phyloP scores from a whole-genome alignment of 2,113 vertebrate species.

The Callospermophilus lateralis region DNA sequence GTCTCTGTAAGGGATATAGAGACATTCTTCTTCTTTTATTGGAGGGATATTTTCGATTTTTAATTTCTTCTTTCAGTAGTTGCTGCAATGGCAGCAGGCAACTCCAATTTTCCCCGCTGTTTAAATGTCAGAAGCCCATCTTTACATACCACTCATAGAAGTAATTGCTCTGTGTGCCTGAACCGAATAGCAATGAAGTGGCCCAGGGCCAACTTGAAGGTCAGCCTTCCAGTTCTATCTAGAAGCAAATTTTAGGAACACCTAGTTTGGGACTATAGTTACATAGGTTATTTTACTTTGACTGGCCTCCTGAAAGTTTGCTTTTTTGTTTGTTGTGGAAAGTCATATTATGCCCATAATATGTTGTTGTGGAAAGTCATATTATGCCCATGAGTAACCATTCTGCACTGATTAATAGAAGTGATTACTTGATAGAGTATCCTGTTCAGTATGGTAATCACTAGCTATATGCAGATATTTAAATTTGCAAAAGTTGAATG shows the following conservation, averaged over 20 bases:
- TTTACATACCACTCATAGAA: background rate
- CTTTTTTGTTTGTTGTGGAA: background rate
- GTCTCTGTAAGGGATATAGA: background rate
- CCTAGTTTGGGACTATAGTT: background rate
- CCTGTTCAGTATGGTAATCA: background rate
- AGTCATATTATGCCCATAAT: no score
- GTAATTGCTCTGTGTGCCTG: background rate
- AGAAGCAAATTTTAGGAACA: conserved; percentile 5
- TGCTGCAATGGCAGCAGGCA: background rate
- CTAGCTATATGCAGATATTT: background rate
- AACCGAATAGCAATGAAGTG: background rate
- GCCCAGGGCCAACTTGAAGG: background rate
- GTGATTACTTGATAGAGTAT: background rate
- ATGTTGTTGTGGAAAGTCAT: background rate
- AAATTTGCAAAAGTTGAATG: background rate
- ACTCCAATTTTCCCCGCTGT: conserved; percentile 12
- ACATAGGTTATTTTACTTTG: background rate
- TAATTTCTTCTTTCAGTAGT: conserved; percentile 35
- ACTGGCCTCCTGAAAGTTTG: background rate
- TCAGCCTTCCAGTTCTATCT: background rate
- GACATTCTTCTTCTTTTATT: conserved; percentile 41
- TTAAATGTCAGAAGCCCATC: conserved; percentile 26
- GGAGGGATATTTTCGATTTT: conserved; percentile 50
- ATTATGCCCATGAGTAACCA: background rate
- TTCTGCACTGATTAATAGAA: background rate